phyloP scores from a whole-genome alignment of 2,797 vertebrate genomes.

The Eidolon dupreanum region DNA sequence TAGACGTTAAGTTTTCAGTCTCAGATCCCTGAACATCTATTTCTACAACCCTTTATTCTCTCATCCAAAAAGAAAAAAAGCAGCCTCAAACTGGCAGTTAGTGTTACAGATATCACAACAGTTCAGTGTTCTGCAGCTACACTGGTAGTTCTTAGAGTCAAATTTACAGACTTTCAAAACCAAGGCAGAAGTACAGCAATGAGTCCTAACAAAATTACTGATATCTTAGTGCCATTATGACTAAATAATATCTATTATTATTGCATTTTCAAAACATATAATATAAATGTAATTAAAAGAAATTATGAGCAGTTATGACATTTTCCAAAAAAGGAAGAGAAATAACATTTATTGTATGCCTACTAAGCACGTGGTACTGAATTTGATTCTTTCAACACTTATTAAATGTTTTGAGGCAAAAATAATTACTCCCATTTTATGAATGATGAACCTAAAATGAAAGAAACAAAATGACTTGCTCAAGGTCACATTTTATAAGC shows the following conservation, averaged over 20 bases:
- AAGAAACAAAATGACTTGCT: not conserved
- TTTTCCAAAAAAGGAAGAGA: not conserved
- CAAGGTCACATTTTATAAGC: conserved; percentile 14
- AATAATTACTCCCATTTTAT: not conserved
- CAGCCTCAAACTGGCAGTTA: not conserved
- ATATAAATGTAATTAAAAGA: not conserved
- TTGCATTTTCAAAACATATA: not conserved
- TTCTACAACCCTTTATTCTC: conserved; percentile 39
- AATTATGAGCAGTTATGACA: not conserved
- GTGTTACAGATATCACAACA: not conserved
- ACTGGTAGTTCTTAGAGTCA: not conserved
- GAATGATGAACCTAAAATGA: not conserved
- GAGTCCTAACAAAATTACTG: not conserved
- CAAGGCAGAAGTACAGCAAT: not conserved
- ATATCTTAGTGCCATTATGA: not conserved
- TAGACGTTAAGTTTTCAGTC: conserved; percentile 23
- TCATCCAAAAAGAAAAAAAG: not conserved
- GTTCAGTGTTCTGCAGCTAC: not conserved
- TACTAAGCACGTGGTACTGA: not conserved
- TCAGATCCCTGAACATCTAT: conserved; percentile 26
- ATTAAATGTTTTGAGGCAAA: not conserved
- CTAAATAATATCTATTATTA: not conserved
- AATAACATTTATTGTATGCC: not conserved
- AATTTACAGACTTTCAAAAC: conserved; percentile 1
- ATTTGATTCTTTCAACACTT: not conserved